A percentile compares a stretch with the other conserved stretches of the same genome.
Evolutionary conservation across 2,888 invertebrate genomes (phyloP).

Genomic region (Icerya purchasi): DNA sequence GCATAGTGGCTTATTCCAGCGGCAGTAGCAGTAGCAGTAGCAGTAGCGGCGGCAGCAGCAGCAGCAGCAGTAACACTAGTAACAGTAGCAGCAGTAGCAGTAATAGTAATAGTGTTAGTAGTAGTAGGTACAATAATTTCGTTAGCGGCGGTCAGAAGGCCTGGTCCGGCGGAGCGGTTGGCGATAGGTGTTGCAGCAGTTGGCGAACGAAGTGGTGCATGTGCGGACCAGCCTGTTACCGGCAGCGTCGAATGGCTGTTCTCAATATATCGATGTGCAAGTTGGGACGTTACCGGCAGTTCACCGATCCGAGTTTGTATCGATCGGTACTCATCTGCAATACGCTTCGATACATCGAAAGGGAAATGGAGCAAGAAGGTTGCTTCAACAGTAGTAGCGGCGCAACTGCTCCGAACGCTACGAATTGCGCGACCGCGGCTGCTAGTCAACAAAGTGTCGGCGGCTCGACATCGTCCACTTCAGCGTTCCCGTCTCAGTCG

Average conservation of each 20-base stretch:
- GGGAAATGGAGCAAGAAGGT: conserved; percentile 53
- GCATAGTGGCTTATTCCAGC: conserved; percentile 14
- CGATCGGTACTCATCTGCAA: conserved; percentile 85
- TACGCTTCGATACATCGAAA: conserved; percentile 67
- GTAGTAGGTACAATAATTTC: neutral
- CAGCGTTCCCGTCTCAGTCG: conserved; percentile 39
- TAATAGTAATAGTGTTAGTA: neutral
- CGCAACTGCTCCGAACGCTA: conserved; percentile 1
- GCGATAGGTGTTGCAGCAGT: conserved; percentile 9
- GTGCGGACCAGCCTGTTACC: conserved; percentile 48
- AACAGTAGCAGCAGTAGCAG: neutral
- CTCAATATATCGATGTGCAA: conserved; percentile 83
- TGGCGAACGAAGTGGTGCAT: conserved; percentile 36
- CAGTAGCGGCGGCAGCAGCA: neutral
- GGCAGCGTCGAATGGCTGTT: conserved; percentile 66
- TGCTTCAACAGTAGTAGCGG: conserved; percentile 17
- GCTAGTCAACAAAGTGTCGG: conserved; percentile 8
- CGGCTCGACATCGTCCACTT: neutral
- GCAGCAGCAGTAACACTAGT: neutral
- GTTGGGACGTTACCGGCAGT: conserved; percentile 64
- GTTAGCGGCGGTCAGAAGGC: neutral
- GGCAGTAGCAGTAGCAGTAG: conserved; percentile 6
- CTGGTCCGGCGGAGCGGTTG: neutral
- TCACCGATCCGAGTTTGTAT: conserved; percentile 69
- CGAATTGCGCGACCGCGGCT: neutral